These are phyloP conservation scores for Ctenoplectra terminalis DNA, from an alignment of 1,140 invertebrate genomes.

Conservation along the genomic window DNA sequence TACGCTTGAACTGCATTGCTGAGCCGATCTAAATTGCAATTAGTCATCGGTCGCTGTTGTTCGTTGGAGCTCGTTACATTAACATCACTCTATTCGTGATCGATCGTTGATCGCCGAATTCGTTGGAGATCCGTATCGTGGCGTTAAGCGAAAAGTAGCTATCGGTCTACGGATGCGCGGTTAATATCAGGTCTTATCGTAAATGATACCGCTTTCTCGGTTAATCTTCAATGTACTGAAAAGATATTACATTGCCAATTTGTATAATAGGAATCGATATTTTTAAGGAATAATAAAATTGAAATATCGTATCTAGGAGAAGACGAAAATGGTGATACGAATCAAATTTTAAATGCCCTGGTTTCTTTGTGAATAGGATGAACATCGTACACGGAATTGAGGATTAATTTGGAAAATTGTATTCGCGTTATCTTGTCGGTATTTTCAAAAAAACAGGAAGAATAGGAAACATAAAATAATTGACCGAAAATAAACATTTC, in stretches of 20 bases:
- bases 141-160: background rate
- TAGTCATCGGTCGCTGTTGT: constrained; percentile 15
- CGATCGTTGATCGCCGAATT: constrained; percentile 53
- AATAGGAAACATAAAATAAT: no score
- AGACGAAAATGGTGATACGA: background rate
- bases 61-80: constrained; percentile 57
- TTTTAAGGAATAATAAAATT: no score
- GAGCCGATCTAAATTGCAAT: constrained; percentile 56
- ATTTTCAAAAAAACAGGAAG: background rate
- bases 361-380: no score
- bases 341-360: no score
- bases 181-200: no score
- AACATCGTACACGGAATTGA: no score
- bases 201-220: no score
- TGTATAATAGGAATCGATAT: no score
- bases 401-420: background rate
- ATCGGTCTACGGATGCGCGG: background rate
- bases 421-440: background rate
- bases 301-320: no score
- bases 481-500: background rate
- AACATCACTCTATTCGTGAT: constrained; percentile 40
- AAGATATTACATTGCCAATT: no score
- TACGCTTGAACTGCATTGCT: constrained; percentile 46
- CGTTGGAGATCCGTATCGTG: constrained; percentile 21
- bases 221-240: no score